Conservation (phyloP, 2,888 invertebrate species). For the Microctonus brassicae region DNA sequence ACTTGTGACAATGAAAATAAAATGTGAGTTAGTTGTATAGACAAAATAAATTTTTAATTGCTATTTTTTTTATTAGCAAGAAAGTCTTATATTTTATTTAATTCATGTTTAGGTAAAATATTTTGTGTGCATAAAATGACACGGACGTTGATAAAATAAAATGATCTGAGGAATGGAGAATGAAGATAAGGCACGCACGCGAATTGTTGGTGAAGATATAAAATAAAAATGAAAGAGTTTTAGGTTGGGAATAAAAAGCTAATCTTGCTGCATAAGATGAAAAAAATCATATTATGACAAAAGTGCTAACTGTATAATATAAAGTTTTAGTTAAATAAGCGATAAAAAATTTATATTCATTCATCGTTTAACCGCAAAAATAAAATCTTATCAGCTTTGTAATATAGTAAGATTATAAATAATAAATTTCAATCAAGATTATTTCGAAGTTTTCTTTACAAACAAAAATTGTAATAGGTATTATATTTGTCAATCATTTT, state of each 20-base stretch:
- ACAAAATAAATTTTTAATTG: too few relatives aligned
- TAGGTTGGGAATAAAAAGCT: conserved; percentile 8
- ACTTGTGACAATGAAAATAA: too few relatives aligned
- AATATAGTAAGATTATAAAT: not conserved
- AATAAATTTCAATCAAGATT: conserved; percentile 4
- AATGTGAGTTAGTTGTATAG: too few relatives aligned
- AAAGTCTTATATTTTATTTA: too few relatives aligned
- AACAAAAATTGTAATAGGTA: conserved; percentile 31
- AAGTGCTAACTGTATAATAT: conserved; percentile 19
- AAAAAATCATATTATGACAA: conserved; percentile 28
- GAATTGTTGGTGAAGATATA: conserved; percentile 1
- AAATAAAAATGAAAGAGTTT: not conserved
- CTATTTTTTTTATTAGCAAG: too few relatives aligned
- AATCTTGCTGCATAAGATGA: conserved; percentile 27
- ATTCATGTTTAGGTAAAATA: too few relatives aligned
- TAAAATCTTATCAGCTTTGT: not conserved
- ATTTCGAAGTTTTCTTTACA: conserved; percentile 23
- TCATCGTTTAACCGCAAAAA: too few relatives aligned
- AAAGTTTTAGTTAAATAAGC: not conserved
- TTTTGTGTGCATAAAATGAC: not conserved
- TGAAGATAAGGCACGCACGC: conserved; percentile 36
- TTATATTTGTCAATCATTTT: not conserved
- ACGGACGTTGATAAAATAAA: not conserved
- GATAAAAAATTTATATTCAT: too few relatives aligned
- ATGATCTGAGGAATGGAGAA: not conserved